Evolutionary conservation across 2,888 invertebrate genomes (phyloP), one percentile per base, ranked within the genome.

Genomic region (Pasiphila rectangulata): DNA sequence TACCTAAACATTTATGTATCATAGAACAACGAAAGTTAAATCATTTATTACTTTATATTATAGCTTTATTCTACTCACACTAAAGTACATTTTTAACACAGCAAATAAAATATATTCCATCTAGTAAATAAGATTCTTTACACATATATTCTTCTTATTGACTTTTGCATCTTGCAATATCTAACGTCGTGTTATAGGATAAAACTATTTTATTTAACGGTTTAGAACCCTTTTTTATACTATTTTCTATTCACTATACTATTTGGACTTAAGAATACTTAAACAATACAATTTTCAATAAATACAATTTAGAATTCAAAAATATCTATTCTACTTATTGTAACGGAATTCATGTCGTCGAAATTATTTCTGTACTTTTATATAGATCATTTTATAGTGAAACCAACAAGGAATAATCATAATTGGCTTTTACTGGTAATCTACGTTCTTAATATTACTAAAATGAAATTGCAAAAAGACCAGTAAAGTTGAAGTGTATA

Each of bases 1-100:
- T 34, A 16, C 61, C 69, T 66, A 81, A 75, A 83, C 75, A 79
- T 80, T 76, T 81, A 77, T n/a, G n/a, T n/a, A n/a, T 70, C 64
- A 79, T 75, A 69, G 67, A 71, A 75, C 76, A 83, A 84, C 83
- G 76, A 78, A 72, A 70, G 70, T 75, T 64, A 74, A 68, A 71
- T 65, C 61, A 68, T 66, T 67, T 61, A 45, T 42, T 17, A 17
- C 21, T 46, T 27, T 25, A 46, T 46, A 29, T 25, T 47, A 41
- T 20, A 27, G 21, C 34, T 38, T 40, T 40, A 37, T 19, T 41
- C 44, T 48, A 46, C 34, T 29, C 38, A 54, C 51, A 42, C 25
- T 38, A 27, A 40, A 16, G 10, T 21, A n/a, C n/a, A n/a, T 24
- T 32, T 30, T 42, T 7, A 41, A 52, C 37, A 41, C 25, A 4